Evolutionary conservation across 2,113 vertebrate species (phyloP).

Genomic region (Centropus unirufus): DNA sequence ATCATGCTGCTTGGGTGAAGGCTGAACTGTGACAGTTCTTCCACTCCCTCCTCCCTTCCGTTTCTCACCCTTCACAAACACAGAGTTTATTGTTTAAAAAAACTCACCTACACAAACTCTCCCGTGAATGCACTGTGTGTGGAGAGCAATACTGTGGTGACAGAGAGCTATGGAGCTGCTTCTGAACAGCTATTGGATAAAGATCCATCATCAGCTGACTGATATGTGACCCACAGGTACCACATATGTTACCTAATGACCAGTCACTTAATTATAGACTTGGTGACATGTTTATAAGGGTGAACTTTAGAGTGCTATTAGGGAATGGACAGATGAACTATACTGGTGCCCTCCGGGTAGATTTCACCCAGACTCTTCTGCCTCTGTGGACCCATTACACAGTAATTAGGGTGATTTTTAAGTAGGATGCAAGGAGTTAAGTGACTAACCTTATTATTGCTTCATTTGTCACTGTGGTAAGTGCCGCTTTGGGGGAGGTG

Average conservation of each 20-base stretch:
- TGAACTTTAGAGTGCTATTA: constrained; percentile 97
- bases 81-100: neutral
- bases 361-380: constrained; percentile 84
- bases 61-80: constrained; percentile 1
- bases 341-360: constrained; percentile 81
- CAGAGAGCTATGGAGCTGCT: constrained; percentile 65
- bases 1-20: neutral
- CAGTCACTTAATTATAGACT: constrained; percentile 90
- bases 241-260: constrained; percentile 87
- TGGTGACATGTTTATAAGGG: constrained; percentile 99
- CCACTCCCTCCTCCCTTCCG: neutral
- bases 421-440: constrained; percentile 95
- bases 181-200: constrained; percentile 83
- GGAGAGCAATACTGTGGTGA: constrained; percentile 33
- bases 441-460: constrained; percentile 90
- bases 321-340: constrained; percentile 85
- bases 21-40: neutral
- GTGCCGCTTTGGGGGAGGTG: constrained; percentile 69
- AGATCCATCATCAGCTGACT: constrained; percentile 93
- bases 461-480: constrained; percentile 88
- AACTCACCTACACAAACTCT: neutral
- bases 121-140: neutral
- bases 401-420: constrained; percentile 94
- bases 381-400: constrained; percentile 90
- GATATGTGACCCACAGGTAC: constrained; percentile 91